phyloP scores from a whole-genome alignment of 2,888 invertebrate genomes.

The Ephialtes manifestator region DNA sequence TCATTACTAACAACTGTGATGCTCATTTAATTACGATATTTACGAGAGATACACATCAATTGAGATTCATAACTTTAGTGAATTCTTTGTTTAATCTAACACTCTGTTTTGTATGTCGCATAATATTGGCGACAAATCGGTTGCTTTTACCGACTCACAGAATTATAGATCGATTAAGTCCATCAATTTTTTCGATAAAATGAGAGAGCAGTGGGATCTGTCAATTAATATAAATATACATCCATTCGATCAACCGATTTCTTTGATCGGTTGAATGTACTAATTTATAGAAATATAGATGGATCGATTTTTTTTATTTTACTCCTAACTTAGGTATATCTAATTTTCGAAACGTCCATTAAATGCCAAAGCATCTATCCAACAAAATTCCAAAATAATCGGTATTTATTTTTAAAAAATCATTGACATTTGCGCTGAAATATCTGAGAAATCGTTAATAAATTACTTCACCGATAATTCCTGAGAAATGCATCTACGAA shows the following conservation, averaged over 20 bases:
- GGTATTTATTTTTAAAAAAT: background rate
- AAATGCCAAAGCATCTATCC: background rate
- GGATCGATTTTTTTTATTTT: too few species aligned
- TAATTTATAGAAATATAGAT: background rate
- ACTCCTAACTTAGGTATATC: background rate
- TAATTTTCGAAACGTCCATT: background rate
- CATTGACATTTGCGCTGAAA: constrained; percentile 19
- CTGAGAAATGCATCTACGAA: constrained; percentile 7
- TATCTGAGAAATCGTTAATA: constrained; percentile 6
- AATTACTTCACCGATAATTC: constrained; percentile 14
- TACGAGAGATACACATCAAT: background rate
- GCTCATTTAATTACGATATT: background rate
- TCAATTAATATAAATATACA: too few species aligned
- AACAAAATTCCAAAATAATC: background rate
- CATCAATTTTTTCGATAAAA: too few species aligned
- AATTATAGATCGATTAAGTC: background rate
- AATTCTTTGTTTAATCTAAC: background rate
- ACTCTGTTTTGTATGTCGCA: background rate
- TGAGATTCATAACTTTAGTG: background rate
- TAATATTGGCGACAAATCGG: too few species aligned
- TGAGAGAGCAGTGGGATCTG: too few species aligned
- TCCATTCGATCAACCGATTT: too few species aligned
- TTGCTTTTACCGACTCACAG: background rate
- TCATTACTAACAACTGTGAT: background rate
- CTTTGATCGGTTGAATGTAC: background rate